A percentile compares a stretch with the other conserved stretches of the same genome.
phyloP scores from a whole-genome alignment of 2,888 invertebrate species.

The Mactromeris polynyma region DNA sequence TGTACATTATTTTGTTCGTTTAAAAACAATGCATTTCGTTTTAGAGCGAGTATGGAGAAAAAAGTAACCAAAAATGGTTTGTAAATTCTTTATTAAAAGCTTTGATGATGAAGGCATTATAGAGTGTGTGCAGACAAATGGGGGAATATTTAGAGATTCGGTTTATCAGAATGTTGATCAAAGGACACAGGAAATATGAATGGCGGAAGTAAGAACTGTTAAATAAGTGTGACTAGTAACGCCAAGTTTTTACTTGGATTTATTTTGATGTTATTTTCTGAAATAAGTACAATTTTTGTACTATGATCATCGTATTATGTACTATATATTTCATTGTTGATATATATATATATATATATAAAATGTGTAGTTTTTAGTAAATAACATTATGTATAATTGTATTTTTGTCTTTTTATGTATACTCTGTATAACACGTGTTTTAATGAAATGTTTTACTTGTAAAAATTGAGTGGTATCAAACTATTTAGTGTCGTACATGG shows the following conservation, averaged over 20 bases:
- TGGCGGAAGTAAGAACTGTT: neutral
- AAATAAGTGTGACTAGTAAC: conserved; percentile 1
- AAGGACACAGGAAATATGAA: neutral
- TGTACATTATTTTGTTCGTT: too few species aligned
- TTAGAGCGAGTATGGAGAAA: too few species aligned
- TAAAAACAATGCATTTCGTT: too few species aligned
- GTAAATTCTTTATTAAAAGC: too few species aligned
- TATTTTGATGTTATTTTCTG: conserved; percentile 12
- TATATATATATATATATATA: conserved; percentile 8
- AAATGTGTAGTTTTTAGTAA: conserved; percentile 1
- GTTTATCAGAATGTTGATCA: neutral
- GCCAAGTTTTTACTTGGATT: conserved; percentile 1
- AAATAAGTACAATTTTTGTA: neutral
- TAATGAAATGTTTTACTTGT: neutral
- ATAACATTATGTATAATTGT: conserved; percentile 13
- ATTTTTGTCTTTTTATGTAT: conserved; percentile 13
- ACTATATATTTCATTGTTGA: conserved; percentile 2
- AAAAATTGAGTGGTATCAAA: neutral
- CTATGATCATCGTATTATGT: neutral
- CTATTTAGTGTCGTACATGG: neutral
- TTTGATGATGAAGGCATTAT: too few species aligned
- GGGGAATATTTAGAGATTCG: neutral
- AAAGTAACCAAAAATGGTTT: too few species aligned
- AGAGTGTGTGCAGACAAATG: neutral
- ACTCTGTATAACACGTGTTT: neutral